phyloP scores from a whole-genome alignment of 2,888 invertebrate genomes.

The Sphaerophoria rueppellii region DNA sequence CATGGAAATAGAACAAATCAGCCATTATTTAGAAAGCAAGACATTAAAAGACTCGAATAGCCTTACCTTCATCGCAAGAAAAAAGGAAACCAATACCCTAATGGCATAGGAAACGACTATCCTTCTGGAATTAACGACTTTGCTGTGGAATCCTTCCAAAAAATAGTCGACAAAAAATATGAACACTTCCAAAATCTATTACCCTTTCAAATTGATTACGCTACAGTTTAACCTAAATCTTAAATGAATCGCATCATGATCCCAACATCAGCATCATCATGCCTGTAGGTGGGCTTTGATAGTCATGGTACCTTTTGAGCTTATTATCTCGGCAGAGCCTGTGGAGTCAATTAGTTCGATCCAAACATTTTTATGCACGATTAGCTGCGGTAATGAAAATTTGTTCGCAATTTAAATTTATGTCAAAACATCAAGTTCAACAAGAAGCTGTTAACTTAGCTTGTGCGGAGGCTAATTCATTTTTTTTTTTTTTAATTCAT shows the following conservation, averaged over 20 bases:
- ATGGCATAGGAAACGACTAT: not conserved
- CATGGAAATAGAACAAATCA: slow-evolving; percentile 6
- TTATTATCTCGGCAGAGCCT: slow-evolving; percentile 12
- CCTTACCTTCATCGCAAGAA: not conserved
- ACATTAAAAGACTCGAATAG: not conserved
- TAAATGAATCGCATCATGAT: slow-evolving; percentile 24
- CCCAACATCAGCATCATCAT: not conserved
- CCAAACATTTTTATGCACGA: slow-evolving; percentile 59
- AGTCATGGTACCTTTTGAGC: slow-evolving; percentile 21
- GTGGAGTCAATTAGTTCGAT: slow-evolving; percentile 53
- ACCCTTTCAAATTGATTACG: slow-evolving; percentile 11
- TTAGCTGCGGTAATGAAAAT: slow-evolving; percentile 54
- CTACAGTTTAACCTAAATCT: slow-evolving; percentile 22
- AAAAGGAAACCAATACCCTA: not conserved
- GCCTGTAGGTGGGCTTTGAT: not conserved
- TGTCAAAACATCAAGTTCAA: slow-evolving; percentile 55
- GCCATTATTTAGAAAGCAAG: not conserved
- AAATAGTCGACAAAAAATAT: not conserved
- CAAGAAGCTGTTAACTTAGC: slow-evolving; percentile 10
- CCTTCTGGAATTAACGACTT: slow-evolving; percentile 21
- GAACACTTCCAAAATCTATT: slow-evolving; percentile 24
- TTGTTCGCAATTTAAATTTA: slow-evolving; percentile 56
- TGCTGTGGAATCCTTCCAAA: not conserved
- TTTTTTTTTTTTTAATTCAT: slow-evolving; percentile 32
- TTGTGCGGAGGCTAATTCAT: slow-evolving; percentile 1